phyloP scores from a whole-genome alignment of 2,113 vertebrate genomes.

The Casuarius casuarius region DNA sequence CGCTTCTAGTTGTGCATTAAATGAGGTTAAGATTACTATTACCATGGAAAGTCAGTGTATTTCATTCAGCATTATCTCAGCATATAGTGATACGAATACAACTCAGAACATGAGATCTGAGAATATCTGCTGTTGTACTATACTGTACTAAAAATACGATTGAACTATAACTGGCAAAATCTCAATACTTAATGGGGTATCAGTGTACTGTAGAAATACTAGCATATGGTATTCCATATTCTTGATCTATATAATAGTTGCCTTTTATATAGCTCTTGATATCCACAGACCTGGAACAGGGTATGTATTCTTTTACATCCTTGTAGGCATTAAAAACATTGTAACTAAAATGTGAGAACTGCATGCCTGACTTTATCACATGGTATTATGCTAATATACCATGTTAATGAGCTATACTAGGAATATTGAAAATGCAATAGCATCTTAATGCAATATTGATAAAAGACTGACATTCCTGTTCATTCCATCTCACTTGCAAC shows the following conservation, averaged over 20 bases:
- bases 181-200: background rate
- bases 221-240: background rate
- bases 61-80: background rate
- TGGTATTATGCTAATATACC: constrained; percentile 7
- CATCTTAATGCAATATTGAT: constrained; percentile 64
- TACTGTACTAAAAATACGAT: background rate
- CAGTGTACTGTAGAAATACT: background rate
- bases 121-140: background rate
- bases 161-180: background rate
- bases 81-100: background rate
- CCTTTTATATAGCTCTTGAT: background rate
- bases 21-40: background rate
- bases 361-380: background rate
- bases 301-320: background rate
- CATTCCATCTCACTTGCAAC: constrained; percentile 29
- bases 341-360: background rate
- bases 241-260: background rate
- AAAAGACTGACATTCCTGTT: constrained; percentile 42
- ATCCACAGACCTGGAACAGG: background rate
- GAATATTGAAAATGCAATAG: constrained; percentile 53
- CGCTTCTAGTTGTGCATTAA: background rate
- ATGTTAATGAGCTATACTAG: constrained; percentile 40
- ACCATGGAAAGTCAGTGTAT: background rate
- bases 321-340: background rate
- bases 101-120: background rate